A percentile compares a stretch with the other conserved stretches of the same genome.
phyloP scores from a whole-genome alignment of 2,113 vertebrate species.

The Dipodomys stephensi region DNA sequence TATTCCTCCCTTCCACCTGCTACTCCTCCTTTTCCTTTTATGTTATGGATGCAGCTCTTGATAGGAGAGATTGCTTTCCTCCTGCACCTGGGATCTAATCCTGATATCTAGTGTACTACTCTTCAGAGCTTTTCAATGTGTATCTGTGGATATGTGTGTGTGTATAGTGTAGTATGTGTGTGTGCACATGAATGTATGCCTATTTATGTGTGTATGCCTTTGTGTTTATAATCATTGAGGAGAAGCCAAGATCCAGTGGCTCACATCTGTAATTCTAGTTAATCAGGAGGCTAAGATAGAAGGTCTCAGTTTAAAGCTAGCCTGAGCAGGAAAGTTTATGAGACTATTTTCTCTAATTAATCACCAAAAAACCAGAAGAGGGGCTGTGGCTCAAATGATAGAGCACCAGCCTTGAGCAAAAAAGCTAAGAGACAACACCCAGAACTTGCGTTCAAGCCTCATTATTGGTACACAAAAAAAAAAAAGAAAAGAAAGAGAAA shows the following conservation, averaged over 20 bases:
- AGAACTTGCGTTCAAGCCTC: too few species aligned
- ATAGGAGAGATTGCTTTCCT: not conserved
- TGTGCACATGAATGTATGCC: not conserved
- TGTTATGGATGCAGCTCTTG: not conserved
- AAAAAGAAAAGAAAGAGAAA: too few species aligned
- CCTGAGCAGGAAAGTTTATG: too few species aligned
- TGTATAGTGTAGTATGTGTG: not conserved
- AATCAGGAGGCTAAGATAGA: too few species aligned
- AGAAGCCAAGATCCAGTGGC: not conserved
- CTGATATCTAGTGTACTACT: not conserved
- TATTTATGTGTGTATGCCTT: not conserved
- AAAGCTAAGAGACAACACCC: too few species aligned
- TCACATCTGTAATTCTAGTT: too few species aligned
- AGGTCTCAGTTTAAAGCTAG: too few species aligned
- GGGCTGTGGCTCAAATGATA: too few species aligned
- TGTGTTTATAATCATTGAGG: not conserved
- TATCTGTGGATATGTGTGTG: not conserved
- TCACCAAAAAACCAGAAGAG: too few species aligned
- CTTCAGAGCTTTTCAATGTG: not conserved
- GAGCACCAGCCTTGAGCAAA: too few species aligned
- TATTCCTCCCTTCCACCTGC: not conserved
- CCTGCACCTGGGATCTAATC: not conserved
- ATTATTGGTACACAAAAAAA: too few species aligned
- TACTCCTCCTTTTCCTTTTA: not conserved
- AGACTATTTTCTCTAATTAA: too few species aligned